Evolutionary conservation across 2,113 vertebrate genomes (phyloP).

Genomic region (Haliaeetus leucogaster): DNA sequence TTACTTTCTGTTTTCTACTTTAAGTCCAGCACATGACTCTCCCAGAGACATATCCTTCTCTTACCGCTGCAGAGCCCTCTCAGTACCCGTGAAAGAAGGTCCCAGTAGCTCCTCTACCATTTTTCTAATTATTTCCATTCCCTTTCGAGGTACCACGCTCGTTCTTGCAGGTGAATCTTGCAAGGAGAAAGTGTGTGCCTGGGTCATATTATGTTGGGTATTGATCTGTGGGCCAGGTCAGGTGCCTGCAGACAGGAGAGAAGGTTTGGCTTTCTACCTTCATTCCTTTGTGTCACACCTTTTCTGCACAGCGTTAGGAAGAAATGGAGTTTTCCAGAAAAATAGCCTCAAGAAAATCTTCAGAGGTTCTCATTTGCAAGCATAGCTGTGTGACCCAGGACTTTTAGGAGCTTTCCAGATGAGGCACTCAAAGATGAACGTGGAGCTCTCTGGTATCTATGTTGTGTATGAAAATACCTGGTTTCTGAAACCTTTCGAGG

Average conservation of each 20-base stretch:
- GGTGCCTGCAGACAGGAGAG: background rate
- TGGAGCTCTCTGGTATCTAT: background rate
- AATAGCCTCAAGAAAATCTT: background rate
- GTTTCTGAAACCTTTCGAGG: background rate
- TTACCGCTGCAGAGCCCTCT: background rate
- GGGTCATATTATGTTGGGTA: background rate
- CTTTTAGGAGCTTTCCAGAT: background rate
- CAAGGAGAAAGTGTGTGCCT: rapidly evolving
- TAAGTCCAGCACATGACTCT: background rate
- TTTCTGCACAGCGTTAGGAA: background rate
- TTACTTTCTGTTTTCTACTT: background rate
- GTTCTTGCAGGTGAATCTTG: background rate
- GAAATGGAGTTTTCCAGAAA: background rate
- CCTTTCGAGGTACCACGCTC: background rate
- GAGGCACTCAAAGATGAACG: background rate
- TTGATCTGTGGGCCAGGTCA: background rate
- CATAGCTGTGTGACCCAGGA: background rate
- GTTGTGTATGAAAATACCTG: background rate
- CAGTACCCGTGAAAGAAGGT: background rate
- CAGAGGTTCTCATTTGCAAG: background rate
- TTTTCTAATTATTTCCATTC: background rate
- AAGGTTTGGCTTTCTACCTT: background rate
- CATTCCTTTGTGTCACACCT: background rate
- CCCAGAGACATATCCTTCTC: background rate
- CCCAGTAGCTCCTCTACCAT: background rate